Conservation (phyloP, 1,140 invertebrate genomes). For the Drosophila equinoxialis region DNA sequence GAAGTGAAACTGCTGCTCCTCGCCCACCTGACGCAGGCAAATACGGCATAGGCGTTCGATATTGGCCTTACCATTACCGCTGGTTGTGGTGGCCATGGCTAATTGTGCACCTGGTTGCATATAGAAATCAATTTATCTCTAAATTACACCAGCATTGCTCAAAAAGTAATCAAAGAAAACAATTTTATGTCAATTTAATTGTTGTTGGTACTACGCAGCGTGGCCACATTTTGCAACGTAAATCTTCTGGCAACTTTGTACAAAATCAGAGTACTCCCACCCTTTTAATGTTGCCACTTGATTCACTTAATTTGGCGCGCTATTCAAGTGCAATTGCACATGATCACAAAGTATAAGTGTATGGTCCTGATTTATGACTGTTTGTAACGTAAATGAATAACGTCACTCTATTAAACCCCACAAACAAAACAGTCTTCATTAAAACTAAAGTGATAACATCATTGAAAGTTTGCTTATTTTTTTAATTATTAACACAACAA, state of each 20-base stretch:
- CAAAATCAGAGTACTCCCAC: neutral
- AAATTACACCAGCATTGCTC: slow-evolving; percentile 6
- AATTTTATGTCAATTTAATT: slow-evolving; percentile 8
- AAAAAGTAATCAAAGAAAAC: slow-evolving; percentile 10
- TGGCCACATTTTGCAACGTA: neutral
- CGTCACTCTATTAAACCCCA: too few species aligned
- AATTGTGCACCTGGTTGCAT: slow-evolving; percentile 5
- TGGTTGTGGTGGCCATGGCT: slow-evolving; percentile 14
- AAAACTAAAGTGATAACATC: too few species aligned
- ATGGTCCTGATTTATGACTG: too few species aligned
- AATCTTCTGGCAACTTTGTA: too few species aligned
- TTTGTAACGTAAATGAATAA: too few species aligned
- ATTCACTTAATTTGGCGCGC: neutral
- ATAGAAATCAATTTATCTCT: neutral
- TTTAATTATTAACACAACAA: neutral
- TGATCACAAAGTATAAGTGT: too few species aligned
- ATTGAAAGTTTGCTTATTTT: neutral
- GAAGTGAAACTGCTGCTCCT: slow-evolving; percentile 56
- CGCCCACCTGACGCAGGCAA: slow-evolving; percentile 59
- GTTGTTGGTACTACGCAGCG: neutral
- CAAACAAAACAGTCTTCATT: too few species aligned
- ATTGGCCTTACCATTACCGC: slow-evolving; percentile 37
- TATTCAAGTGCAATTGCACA: neutral
- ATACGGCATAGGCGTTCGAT: slow-evolving; percentile 70
- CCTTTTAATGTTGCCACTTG: neutral